Percentiles rank a stretch among this genome's conserved stretches.
Evolutionary conservation across 2,797 vertebrate species (phyloP).

Genomic region (Orientallactaga sibirica): DNA sequence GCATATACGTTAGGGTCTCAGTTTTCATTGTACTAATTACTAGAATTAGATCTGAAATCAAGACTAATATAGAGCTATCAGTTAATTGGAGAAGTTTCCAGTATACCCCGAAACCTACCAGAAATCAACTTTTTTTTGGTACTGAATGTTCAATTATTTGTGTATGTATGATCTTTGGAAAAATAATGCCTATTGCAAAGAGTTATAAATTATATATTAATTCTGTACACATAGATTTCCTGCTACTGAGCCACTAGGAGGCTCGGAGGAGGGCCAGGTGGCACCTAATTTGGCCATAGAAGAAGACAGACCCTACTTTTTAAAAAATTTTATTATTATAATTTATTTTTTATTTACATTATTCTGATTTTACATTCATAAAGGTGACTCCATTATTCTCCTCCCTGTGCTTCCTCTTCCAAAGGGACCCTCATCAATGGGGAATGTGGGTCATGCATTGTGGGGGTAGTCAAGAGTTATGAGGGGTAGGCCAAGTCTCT

Average conservation of each 20-base stretch:
- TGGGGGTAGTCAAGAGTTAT: no score
- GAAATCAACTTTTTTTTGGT: not conserved
- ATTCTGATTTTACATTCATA: no score
- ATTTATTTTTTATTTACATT: no score
- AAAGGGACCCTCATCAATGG: no score
- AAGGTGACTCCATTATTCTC: no score
- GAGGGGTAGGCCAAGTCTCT: no score
- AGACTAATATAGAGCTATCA: not conserved
- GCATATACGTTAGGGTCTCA: not conserved
- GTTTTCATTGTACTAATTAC: not conserved
- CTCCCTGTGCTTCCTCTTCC: no score
- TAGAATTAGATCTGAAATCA: slow-evolving; percentile 43
- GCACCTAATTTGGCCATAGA: slow-evolving; percentile 71
- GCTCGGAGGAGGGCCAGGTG: slow-evolving; percentile 55
- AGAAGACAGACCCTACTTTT: slow-evolving; percentile 70
- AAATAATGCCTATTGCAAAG: slow-evolving; percentile 49
- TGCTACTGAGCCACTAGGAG: slow-evolving; percentile 48
- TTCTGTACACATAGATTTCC: slow-evolving; percentile 55
- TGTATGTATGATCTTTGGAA: slow-evolving; percentile 43
- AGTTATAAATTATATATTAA: slow-evolving; percentile 54
- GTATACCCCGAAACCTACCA: not conserved
- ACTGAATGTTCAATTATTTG: slow-evolving; percentile 63
- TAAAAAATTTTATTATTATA: no score
- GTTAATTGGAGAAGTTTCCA: slow-evolving; percentile 39
- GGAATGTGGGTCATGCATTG: no score